A percentile compares a stretch with the other conserved stretches of the same genome.
Evolutionary conservation across 2,113 vertebrate species (phyloP).

Genomic region (Zosterops pallidus): DNA sequence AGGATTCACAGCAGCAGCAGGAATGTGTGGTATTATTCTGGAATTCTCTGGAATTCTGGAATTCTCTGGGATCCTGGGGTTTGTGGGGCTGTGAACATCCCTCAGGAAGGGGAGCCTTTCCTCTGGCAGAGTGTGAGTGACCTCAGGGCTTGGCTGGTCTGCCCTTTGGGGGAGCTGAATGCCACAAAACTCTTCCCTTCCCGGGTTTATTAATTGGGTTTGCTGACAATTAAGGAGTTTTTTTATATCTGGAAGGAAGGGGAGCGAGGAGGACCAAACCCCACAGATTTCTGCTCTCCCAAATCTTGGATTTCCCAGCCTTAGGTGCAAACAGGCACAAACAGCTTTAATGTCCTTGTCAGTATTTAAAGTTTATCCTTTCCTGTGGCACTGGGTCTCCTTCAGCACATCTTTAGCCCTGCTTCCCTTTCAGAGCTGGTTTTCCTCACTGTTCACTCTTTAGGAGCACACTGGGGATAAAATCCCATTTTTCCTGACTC

Average conservation of each 20-base stretch:
- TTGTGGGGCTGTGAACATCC: neutral
- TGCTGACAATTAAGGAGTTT: neutral
- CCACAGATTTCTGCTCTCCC: fast-evolving
- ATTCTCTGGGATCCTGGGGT: neutral
- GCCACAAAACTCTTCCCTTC: neutral
- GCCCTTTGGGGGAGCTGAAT: neutral
- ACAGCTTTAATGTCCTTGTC: neutral
- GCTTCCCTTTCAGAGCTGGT: neutral
- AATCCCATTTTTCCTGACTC: neutral
- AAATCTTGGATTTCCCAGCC: neutral
- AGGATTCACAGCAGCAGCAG: neutral
- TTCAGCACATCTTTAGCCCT: neutral
- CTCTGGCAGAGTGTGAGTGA: neutral
- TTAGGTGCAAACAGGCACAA: neutral
- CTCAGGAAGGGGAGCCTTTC: neutral
- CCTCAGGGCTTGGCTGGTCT: neutral
- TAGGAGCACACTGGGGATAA: neutral
- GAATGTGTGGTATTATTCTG: neutral
- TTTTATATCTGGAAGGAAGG: neutral
- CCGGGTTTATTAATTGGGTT: neutral
- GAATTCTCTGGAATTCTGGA: neutral
- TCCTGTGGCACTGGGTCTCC: neutral
- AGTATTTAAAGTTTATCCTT: neutral
- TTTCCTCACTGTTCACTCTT: neutral
- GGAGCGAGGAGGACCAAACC: neutral